phyloP scores from a whole-genome alignment of 2,797 vertebrate species.

The Buceros bicornis region DNA sequence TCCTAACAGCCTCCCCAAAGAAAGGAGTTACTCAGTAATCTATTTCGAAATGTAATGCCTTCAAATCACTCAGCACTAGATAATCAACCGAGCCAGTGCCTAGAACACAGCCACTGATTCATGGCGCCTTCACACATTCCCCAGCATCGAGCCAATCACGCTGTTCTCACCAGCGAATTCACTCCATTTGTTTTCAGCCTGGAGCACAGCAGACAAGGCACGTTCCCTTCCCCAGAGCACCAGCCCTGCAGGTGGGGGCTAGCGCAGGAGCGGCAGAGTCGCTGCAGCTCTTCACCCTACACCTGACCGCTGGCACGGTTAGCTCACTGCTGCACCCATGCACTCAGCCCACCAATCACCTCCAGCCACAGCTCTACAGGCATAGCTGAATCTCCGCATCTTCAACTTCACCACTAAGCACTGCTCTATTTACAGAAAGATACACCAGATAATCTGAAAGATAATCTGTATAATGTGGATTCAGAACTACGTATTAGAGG shows the following conservation, averaged over 20 bases:
- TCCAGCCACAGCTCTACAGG: not conserved
- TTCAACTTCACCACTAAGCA: not conserved
- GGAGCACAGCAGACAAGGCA: not conserved
- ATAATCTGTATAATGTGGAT: not conserved
- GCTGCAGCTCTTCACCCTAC: not conserved
- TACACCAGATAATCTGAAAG: not conserved
- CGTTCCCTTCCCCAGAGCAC: not conserved
- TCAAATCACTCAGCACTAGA: not conserved
- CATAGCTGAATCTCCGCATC: not conserved
- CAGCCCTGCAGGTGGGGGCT: not conserved
- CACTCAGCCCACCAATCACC: not conserved
- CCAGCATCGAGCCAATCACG: not conserved
- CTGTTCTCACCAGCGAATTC: not conserved
- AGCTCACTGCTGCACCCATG: not conserved
- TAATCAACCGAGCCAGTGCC: not conserved
- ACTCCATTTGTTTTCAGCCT: not conserved
- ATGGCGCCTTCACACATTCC: not conserved
- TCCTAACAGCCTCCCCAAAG: not conserved
- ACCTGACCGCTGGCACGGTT: not conserved
- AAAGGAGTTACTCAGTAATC: not conserved
- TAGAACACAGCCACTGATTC: not conserved
- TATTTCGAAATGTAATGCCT: not conserved
- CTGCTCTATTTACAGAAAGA: not conserved
- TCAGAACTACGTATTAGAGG: not conserved
- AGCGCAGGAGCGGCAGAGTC: not conserved